Base-by-base conservation (phyloP, 2,113 vertebrate species). In the Monopterus albus region DNA sequence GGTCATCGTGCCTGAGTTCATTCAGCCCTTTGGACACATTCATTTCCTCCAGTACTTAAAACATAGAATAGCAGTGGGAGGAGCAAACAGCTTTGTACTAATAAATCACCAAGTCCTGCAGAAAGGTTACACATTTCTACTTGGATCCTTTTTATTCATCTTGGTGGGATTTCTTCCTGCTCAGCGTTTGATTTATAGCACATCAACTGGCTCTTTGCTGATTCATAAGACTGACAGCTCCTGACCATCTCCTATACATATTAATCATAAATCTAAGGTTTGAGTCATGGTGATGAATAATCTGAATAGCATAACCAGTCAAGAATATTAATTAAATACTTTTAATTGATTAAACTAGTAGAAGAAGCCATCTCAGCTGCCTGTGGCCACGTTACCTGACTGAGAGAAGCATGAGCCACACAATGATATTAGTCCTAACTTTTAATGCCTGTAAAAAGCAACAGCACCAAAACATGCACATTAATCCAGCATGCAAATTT, bases 161-260 rank as follows among this genome's bases (percentile, higher is more conserved):
- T 81, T 53, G 46, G 61, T 81, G 64, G 71, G 82, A 79, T 72
- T 79, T 78, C 45, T 56, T 46, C 29, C 38, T 10, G 55, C 51
- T 72, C 52, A 42, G 17, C 21, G 40, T 82, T 59, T 80, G 85
- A 87, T 90, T 88, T 88, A 87, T 60, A 35, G 42, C 65, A 75
- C 78, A 83, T 91, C 78, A 70, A 58, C 73, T 23, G 63, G 63
- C 66, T 80, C 65, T 77, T 71, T 69, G 81, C 82, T 89, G 88
- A 91, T 88, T 87, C 82, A 89, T 71, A 52, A 13, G 17, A 65
- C 77, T 70, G 81, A 82, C 82, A 83, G 76, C 66, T 60, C 61
- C 73, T 85, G 83, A 89, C 81, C 84, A 72, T 64, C 75, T 47
- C 53, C 65, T 55, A 79, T 90, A 90, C 84, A 91, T 90, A 88